phyloP scores from a whole-genome alignment of 2,888 invertebrate genomes.

The Calameuta pallipes region DNA sequence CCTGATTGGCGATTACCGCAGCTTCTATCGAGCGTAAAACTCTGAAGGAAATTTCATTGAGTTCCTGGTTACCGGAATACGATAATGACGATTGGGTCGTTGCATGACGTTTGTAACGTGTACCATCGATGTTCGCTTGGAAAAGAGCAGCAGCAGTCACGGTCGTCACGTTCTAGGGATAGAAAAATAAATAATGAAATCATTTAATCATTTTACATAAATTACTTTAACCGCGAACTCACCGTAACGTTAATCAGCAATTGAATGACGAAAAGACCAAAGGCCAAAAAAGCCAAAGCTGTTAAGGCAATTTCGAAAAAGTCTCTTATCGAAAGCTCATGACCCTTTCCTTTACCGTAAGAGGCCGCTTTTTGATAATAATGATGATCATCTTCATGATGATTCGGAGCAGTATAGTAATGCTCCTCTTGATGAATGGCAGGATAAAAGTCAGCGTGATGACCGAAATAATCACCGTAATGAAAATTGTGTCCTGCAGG shows the following conservation, averaged over 20 bases:
- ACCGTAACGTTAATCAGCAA: conserved; percentile 82
- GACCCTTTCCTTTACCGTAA: conserved; percentile 66
- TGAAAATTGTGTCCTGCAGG: conserved; percentile 51
- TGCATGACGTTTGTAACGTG: conserved; percentile 46
- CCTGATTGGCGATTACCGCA: conserved; percentile 68
- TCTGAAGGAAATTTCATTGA: conserved; percentile 71
- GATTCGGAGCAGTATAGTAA: conserved; percentile 28
- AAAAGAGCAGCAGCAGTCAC: conserved; percentile 34
- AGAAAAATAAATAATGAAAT: neutral
- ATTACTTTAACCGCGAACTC: conserved; percentile 36
- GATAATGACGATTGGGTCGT: conserved; percentile 33
- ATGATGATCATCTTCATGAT: conserved; percentile 46
- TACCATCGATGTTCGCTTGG: conserved; percentile 27
- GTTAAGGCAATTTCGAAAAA: conserved; percentile 85
- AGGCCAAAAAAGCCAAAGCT: conserved; percentile 83
- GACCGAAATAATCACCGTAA: conserved; percentile 26
- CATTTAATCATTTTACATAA: neutral
- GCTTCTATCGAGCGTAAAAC: conserved; percentile 71
- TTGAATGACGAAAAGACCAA: conserved; percentile 83
- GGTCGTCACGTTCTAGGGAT: conserved; percentile 35
- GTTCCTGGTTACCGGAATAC: conserved; percentile 60
- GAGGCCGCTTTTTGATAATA: conserved; percentile 50
- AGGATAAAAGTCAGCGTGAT: conserved; percentile 41
- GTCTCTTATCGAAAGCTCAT: conserved; percentile 76
- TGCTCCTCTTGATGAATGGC: conserved; percentile 55